Evolutionary conservation across 2,797 vertebrate genomes (phyloP).

Genomic region (Poeciliopsis gracilis): DNA sequence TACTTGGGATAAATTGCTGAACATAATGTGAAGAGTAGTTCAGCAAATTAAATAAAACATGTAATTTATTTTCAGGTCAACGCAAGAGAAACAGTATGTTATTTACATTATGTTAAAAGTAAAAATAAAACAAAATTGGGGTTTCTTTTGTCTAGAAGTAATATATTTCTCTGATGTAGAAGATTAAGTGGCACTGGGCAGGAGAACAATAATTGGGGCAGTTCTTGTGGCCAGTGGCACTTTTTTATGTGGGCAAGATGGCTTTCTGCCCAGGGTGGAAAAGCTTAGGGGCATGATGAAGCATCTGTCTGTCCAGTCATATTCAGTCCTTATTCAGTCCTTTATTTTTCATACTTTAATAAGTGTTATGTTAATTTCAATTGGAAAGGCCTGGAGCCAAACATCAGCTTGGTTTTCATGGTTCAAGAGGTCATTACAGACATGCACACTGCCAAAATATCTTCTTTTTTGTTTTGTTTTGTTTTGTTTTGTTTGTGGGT

Average conservation of each 20-base stretch:
- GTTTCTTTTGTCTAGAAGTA: background rate
- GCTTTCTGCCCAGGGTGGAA: background rate
- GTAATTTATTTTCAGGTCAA: background rate
- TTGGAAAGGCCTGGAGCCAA: background rate
- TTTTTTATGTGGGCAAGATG: background rate
- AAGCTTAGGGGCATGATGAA: background rate
- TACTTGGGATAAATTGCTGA: background rate
- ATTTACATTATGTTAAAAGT: no score
- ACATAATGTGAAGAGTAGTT: background rate
- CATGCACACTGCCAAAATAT: background rate
- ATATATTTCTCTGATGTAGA: background rate
- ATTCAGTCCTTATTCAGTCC: background rate
- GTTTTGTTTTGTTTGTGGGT: background rate
- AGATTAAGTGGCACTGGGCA: background rate
- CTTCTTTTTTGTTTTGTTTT: background rate
- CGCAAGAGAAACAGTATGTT: background rate
- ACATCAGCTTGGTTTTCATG: background rate
- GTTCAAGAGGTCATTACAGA: background rate
- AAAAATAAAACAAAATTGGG: background rate
- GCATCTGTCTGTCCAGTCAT: background rate
- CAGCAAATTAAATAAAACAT: background rate
- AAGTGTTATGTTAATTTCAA: background rate
- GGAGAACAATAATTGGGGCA: background rate
- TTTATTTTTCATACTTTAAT: background rate
- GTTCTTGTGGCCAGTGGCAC: background rate